Evolutionary conservation across 1,140 invertebrate genomes (phyloP).

Genomic region (roundworm (Caenorhabditis elegans)): DNA sequence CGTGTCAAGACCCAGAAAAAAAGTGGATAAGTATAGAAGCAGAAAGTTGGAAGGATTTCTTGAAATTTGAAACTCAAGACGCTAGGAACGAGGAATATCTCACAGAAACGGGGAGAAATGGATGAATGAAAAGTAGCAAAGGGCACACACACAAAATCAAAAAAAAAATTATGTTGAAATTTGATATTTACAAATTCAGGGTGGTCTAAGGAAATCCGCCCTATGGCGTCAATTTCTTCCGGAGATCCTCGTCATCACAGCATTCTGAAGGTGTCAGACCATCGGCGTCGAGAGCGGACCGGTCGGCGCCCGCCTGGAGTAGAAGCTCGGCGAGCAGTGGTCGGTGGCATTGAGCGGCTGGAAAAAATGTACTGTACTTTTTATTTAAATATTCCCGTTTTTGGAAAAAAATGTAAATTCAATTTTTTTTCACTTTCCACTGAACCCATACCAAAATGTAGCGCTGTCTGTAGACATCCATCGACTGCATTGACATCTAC

Average conservation of each 20-base stretch:
- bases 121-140: neutral
- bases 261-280: neutral
- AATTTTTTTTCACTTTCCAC: no score
- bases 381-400: no score
- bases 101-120: neutral
- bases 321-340: neutral
- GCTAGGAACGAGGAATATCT: no score
- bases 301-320: neutral
- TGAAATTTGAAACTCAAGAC: slow-evolving; percentile 21
- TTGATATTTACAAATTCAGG: slow-evolving; percentile 29
- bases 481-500: slow-evolving; percentile 57
- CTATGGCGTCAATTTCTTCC: neutral
- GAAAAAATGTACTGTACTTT: no score
- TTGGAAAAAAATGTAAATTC: no score
- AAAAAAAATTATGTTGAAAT: slow-evolving; percentile 23
- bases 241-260: neutral
- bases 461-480: slow-evolving; percentile 34
- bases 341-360: slow-evolving; percentile 1
- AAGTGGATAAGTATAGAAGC: no score
- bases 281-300: neutral
- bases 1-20: no score
- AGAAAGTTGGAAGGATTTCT: neutral
- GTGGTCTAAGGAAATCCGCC: neutral
- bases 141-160: neutral
- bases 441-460: slow-evolving; percentile 33